Conservation (phyloP, 2,113 vertebrate species). For the Ifrita kowaldi region DNA sequence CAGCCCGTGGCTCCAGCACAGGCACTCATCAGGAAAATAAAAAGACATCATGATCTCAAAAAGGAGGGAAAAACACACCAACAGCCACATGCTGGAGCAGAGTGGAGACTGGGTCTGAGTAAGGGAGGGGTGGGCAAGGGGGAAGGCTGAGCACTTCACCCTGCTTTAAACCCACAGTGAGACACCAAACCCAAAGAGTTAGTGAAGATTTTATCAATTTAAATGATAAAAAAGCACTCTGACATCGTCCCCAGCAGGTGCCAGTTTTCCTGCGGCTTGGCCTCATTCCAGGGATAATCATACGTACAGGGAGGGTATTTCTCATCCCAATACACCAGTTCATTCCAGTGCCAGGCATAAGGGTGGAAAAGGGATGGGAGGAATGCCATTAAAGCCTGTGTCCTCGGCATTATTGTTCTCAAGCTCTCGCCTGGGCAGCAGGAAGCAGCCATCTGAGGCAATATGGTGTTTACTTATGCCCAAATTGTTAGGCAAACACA, state of each 20-base stretch:
- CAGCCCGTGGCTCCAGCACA: neutral
- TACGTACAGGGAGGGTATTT: rapidly evolving
- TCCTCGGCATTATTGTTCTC: neutral
- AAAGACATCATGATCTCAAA: constrained; percentile 28
- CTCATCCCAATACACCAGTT: neutral
- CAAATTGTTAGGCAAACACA: constrained; percentile 43
- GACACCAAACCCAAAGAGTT: neutral
- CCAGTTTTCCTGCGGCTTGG: neutral
- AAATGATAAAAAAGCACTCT: neutral
- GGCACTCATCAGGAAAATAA: neutral
- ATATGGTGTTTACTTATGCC: neutral
- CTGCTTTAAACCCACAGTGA: neutral
- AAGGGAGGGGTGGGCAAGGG: neutral
- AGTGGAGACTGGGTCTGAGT: neutral
- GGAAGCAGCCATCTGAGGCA: neutral
- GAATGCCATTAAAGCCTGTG: neutral
- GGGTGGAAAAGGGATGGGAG: neutral
- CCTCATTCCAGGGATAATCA: neutral
- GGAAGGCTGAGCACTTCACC: neutral
- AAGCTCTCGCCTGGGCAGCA: neutral
- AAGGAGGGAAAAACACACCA: constrained; percentile 14
- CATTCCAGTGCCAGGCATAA: neutral
- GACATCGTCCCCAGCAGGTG: neutral
- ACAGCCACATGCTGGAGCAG: constrained; percentile 20
- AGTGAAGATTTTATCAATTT: neutral